Base-by-base conservation (phyloP, 2,888 invertebrate genomes). In the Xanthia togata region DNA sequence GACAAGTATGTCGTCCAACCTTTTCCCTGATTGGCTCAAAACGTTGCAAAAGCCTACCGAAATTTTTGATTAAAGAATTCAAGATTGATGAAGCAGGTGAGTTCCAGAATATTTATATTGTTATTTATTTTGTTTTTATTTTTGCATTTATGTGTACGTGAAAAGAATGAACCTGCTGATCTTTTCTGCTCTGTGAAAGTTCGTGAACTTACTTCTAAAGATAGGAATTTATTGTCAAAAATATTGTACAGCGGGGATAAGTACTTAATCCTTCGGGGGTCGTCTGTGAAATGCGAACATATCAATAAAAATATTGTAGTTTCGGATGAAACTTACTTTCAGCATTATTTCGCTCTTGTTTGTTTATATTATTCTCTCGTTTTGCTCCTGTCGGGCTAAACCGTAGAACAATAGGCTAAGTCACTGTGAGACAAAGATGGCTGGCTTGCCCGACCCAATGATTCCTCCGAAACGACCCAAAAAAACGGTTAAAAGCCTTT, bases 401-500 rank as follows among this genome's bases (percentile, higher is more conserved):
- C 31, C 14, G 14, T 44, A 59, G 6, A 62, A 26, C 62, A 35
- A 44, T 53, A n/a, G 12, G 4, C 0, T 50, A 70, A 44, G 70
- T 79, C 77, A 76, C 57, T 78, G 83, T 77, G 68, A 71, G 70
- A 71, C 69, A 70, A 80, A 77, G 75, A 80, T 70, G 79, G 71
- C 78, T 12, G 83, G 76, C 70, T 80, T 38, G 31, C 11, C 70
- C 57, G 62, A 73, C 72, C 73, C 73, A 59, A 72, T 76, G 72
- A 57, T 75, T 78, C 74, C 76, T 69, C 59, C 47, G 41, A 64
- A 63, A 81, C 64, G 65, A 71, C 76, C 74, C 64, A 79, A 86
- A 87, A 85, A 88, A 87, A 73, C 76, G 72, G 69, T 82, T 79
- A 82, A 84, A 84, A 79, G 78, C 79, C 73, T 77, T 87, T 87